These are phyloP conservation scores for Habropoda laboriosa DNA, from an alignment of 1,140 invertebrate genomes.

Conservation along the genomic window DNA sequence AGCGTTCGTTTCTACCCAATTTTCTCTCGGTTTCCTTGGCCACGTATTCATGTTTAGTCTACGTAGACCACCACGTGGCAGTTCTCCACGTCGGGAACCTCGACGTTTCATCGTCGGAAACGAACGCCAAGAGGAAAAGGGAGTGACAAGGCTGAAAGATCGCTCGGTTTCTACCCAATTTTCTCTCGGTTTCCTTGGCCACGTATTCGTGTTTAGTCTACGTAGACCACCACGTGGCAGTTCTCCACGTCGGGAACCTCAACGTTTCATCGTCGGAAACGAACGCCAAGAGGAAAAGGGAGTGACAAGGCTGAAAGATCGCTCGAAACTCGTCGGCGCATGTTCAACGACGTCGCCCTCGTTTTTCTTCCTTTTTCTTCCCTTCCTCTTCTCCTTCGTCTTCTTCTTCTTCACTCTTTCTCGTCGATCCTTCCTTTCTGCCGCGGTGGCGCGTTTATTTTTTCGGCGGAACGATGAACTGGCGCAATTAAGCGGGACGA, in stretches of 20 bases:
- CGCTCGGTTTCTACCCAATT: background rate
- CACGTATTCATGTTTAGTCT: constrained; percentile 47
- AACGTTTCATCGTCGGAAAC: constrained; percentile 3
- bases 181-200: constrained; percentile 18
- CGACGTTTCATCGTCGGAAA: constrained; percentile 1
- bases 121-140: background rate
- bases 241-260: background rate
- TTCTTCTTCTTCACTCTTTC: background rate
- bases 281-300: background rate
- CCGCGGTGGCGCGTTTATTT: background rate
- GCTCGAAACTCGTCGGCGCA: background rate
- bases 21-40: constrained; percentile 18
- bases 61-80: constrained; percentile 36
- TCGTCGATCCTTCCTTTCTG: background rate
- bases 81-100: background rate
- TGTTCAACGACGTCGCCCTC: constrained; percentile 14
- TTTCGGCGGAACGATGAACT: constrained; percentile 28
- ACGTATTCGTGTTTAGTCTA: constrained; percentile 48
- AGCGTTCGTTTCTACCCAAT: too few species aligned
- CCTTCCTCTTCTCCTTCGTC: background rate
- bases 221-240: constrained; percentile 33
- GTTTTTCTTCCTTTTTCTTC: background rate
- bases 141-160: constrained; percentile 9
- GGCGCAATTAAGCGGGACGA: constrained; percentile 34
- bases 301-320: constrained; percentile 10